Percentiles rank a stretch among this genome's conserved stretches.
These are phyloP conservation scores for Chrysopilus asiliformis DNA, from an alignment of 2,888 invertebrate species.

Conservation along the genomic window DNA sequence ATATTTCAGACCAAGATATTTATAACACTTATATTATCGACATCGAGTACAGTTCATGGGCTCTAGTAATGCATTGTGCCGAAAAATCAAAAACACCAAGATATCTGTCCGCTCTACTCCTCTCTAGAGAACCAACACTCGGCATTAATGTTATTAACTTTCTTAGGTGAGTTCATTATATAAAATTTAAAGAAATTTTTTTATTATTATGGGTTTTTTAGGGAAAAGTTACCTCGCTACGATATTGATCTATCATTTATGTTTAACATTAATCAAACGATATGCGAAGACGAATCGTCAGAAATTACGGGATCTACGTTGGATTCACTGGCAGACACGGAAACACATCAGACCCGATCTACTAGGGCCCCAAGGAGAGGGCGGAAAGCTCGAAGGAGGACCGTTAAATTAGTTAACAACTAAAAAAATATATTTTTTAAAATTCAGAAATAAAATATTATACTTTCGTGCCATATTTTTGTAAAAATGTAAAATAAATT, in stretches of 20 bases:
- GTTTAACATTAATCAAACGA: conserved; percentile 64
- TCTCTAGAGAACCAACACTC: conserved; percentile 49
- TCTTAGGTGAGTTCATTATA: conserved; percentile 22
- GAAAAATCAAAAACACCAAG: conserved; percentile 65
- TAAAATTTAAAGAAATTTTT: background rate
- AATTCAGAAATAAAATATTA: no score
- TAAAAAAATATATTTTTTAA: no score
- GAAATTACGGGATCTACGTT: no score
- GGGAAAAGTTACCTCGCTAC: conserved; percentile 43
- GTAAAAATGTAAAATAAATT: no score
- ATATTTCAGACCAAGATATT: conserved; percentile 70
- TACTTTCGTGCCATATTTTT: no score
- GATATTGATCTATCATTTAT: conserved; percentile 76
- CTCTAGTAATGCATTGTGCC: conserved; percentile 71
- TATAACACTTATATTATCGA: conserved; percentile 81
- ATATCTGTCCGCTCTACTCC: conserved; percentile 69
- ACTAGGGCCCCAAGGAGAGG: no score
- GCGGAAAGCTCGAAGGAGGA: no score
- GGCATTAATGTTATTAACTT: conserved; percentile 41
- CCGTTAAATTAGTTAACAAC: no score
- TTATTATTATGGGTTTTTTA: conserved; percentile 13
- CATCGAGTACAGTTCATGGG: conserved; percentile 73
- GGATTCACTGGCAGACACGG: no score
- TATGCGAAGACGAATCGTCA: conserved; percentile 35
- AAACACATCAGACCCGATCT: no score